These are phyloP conservation scores for Tetragonula carbonaria DNA, from an alignment of 2,888 invertebrate genomes.

Conservation along the genomic window DNA sequence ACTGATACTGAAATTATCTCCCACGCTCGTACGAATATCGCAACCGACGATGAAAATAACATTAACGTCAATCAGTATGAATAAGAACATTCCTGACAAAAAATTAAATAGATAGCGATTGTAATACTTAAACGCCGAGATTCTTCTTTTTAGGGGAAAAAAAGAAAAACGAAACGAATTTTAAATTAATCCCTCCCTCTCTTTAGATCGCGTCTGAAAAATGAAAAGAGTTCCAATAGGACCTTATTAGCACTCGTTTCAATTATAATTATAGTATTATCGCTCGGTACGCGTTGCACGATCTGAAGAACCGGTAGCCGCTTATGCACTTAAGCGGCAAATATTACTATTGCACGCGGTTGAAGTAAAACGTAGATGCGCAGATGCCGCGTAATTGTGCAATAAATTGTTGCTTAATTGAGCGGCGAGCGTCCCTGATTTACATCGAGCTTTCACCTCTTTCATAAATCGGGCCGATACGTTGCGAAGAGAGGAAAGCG, in stretches of 20 bases:
- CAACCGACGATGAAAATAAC: too few relatives aligned
- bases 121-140: too few relatives aligned
- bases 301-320: conserved; percentile 7
- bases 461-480: conserved; percentile 63
- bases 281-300: background rate
- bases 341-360: conserved; percentile 30
- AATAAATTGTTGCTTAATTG: conserved; percentile 72
- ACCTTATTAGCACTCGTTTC: background rate
- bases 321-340: background rate
- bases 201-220: background rate
- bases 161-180: too few relatives aligned
- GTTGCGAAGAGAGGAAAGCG: conserved; percentile 16
- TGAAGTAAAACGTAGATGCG: conserved; percentile 48
- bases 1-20: too few relatives aligned
- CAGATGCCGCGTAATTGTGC: conserved; percentile 62
- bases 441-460: conserved; percentile 68
- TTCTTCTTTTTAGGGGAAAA: too few relatives aligned
- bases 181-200: too few relatives aligned
- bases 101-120: too few relatives aligned
- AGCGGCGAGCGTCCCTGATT: conserved; percentile 62
- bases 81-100: too few relatives aligned
- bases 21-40: too few relatives aligned
- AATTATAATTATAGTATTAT: conserved; percentile 1
- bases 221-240: background rate
- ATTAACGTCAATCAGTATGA: too few relatives aligned